These are phyloP conservation scores for Spinibarbus caldwelli DNA, from an alignment of 2,797 vertebrate genomes.

Conservation along the genomic window DNA sequence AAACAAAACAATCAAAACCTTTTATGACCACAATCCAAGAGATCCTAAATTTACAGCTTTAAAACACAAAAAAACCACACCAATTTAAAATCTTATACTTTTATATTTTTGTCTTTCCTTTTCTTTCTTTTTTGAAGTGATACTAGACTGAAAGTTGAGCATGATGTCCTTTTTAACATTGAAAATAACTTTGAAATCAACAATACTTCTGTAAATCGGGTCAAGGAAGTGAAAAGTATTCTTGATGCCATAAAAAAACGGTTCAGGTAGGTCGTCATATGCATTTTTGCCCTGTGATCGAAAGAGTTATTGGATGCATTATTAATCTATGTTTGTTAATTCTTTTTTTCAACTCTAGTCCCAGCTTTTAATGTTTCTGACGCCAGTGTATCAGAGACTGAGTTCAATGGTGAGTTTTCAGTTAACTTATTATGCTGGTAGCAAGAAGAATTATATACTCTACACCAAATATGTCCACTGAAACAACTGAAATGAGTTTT, in stretches of 20 bases:
- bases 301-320: not conserved
- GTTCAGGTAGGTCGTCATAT: not conserved
- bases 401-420: not conserved
- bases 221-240: fast-evolving
- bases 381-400: fast-evolving
- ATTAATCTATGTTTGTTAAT: not conserved
- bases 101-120: not conserved
- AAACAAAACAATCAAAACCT: not conserved
- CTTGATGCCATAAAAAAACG: fast-evolving
- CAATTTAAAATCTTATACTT: no score
- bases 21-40: not conserved
- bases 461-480: not conserved
- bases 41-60: not conserved
- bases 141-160: slow-evolving; percentile 39
- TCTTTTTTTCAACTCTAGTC: not conserved
- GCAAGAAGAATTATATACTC: slow-evolving; percentile 1
- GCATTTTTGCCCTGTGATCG: not conserved
- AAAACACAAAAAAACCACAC: not conserved
- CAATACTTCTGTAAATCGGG: fast-evolving
- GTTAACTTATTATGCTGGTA: not conserved
- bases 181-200: not conserved
- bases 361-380: fast-evolving
- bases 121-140: not conserved
- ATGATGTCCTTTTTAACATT: slow-evolving; percentile 48
- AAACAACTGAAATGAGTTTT: not conserved